Base-by-base conservation (phyloP, 1,140 invertebrate species). In the Physella acuta region DNA sequence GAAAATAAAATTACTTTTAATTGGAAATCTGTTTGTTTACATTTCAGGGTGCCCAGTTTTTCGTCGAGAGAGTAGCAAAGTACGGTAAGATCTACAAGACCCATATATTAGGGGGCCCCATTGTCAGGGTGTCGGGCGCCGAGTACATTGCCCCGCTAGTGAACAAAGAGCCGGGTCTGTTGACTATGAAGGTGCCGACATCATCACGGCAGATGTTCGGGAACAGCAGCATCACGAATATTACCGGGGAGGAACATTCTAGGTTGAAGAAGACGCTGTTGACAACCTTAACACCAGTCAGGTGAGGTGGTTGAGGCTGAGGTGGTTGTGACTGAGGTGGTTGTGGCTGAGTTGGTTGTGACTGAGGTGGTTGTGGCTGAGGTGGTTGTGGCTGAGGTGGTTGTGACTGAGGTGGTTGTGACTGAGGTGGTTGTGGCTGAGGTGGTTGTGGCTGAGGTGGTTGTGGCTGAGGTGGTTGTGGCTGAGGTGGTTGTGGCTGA, bases 71-170 rank as follows among this genome's bases (percentile, higher is more conserved):
- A 16, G n/a, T 71, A 16, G 28, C 53, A 24, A 56, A 71, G 24
- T 75, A 78, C 55, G 79, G 79, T 17, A 2, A 49, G 8, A 72
- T 81, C 20, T 81, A 76, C 73, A 79, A 79, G 71, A 79, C 77
- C 0, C 79, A 81, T 58, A 20, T 80, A 0, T 49, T 80, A 3
- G 77, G 77, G 17, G 24, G 36, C 16, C 78, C 78, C 11, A 76
- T 71, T 14, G 66, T 80, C 14, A 70, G 78, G 28, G 74, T 80
- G 17, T 69, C 73, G 3, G 77, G 78, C 2, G 73, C 68, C 30
- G 74, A 73, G 0, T 74, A 80, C 56, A 63, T 81, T 5, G 39
- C 55, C 26, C 69, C 61, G 44, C 73, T 80, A 56, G 55, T 80
- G 24, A 53, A 59, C 51, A 72, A 70, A n/a, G 78, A 81, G 49